Conservation (phyloP, 2,113 vertebrate genomes). For the Saguinus midas region DNA sequence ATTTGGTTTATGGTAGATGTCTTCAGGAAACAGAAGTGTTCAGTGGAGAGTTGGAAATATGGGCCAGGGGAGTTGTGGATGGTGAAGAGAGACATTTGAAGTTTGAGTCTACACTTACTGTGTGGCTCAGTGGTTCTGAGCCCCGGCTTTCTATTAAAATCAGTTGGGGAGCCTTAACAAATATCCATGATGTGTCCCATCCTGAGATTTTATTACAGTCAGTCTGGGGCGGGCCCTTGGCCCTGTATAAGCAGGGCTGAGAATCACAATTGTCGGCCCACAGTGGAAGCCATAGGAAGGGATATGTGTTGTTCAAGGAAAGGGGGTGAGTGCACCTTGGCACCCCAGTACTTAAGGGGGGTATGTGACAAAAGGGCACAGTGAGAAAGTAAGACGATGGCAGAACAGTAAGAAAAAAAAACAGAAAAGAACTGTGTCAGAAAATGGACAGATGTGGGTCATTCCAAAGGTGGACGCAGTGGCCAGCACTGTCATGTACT, state of each 20-base stretch:
- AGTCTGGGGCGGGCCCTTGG: not conserved
- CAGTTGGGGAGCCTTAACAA: not conserved
- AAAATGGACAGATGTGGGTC: not conserved
- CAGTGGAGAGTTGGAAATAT: not conserved
- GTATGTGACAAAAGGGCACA: not conserved
- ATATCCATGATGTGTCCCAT: not conserved
- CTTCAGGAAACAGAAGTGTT: not conserved
- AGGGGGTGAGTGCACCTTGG: not conserved
- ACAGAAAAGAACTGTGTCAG: not conserved
- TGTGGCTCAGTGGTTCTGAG: not conserved
- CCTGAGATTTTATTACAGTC: not conserved
- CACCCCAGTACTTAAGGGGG: not conserved
- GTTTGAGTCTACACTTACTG: not conserved
- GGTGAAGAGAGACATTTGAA: not conserved
- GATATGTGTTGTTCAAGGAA: not conserved
- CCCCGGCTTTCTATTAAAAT: not conserved
- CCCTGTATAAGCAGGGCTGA: not conserved
- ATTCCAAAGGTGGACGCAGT: rapidly evolving
- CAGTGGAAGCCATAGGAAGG: not conserved
- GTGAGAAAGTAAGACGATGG: not conserved
- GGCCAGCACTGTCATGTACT: not conserved
- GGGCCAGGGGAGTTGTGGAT: not conserved
- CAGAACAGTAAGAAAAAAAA: not conserved
- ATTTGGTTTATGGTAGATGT: not conserved
- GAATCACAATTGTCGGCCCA: not conserved